phyloP scores from a whole-genome alignment of 2,888 invertebrate species.

The Caenorhabditis drosophilae region DNA sequence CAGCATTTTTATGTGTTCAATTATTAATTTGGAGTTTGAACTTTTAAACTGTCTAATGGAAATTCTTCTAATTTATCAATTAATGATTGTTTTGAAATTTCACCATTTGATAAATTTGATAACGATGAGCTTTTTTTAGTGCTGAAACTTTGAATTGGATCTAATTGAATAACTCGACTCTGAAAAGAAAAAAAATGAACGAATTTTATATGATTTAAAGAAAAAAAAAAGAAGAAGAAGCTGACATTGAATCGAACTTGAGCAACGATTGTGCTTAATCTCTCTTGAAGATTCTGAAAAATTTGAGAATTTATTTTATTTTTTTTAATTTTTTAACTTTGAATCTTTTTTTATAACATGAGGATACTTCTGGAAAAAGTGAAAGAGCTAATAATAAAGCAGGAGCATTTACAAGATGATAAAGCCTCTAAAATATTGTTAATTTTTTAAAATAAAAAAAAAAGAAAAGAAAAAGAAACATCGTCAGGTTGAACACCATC shows the following conservation, averaged over 20 bases:
- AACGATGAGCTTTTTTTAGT: no score
- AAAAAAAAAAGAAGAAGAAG: no score
- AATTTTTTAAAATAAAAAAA: background rate
- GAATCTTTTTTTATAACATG: background rate
- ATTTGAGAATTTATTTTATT: background rate
- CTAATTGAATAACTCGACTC: no score
- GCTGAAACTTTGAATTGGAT: no score
- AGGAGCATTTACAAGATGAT: constrained; percentile 4
- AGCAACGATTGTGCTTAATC: background rate
- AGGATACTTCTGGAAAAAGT: background rate
- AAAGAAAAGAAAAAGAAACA: background rate
- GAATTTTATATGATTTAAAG: no score
- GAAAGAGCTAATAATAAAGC: background rate
- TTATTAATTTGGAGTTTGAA: no score
- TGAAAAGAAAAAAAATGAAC: no score
- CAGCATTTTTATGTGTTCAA: no score
- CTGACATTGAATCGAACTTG: background rate
- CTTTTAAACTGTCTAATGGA: no score
- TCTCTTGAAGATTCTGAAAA: background rate
- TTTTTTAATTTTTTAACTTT: background rate
- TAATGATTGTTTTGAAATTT: no score
- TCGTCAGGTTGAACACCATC: background rate
- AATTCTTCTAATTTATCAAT: no score
- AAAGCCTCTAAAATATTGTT: background rate
- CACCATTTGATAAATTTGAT: no score